Conservation (phyloP, 2,888 invertebrate species). For the Halocaridina rubra region DNA sequence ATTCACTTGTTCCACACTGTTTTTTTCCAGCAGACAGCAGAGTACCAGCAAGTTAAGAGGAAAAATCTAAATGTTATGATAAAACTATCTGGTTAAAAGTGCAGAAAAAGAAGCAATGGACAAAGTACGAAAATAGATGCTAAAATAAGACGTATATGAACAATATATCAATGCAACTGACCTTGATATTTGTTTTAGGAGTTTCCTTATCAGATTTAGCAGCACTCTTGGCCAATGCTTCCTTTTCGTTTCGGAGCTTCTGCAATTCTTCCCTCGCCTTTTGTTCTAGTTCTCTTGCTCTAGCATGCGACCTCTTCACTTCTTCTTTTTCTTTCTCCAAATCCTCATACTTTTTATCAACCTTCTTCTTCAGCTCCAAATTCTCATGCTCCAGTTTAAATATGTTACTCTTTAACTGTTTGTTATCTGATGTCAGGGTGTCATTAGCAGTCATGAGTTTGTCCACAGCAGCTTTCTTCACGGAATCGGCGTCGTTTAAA, state of each 20-base stretch:
- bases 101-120: too few relatives aligned
- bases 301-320: not conserved
- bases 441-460: conserved; percentile 17
- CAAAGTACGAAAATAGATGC: too few relatives aligned
- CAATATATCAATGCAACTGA: too few relatives aligned
- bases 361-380: conserved; percentile 1
- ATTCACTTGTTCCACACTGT: too few relatives aligned
- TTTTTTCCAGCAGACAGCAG: too few relatives aligned
- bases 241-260: not conserved
- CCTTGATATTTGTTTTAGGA: too few relatives aligned
- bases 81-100: too few relatives aligned
- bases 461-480: conserved; percentile 17
- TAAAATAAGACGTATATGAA: too few relatives aligned
- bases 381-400: conserved; percentile 16
- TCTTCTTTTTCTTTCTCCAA: conserved; percentile 4
- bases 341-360: conserved; percentile 7
- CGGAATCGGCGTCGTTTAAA: not conserved
- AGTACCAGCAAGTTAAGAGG: too few relatives aligned
- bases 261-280: conserved; percentile 21
- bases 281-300: not conserved
- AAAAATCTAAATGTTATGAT: too few relatives aligned
- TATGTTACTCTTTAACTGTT: conserved; percentile 3
- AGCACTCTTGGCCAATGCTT: too few relatives aligned
- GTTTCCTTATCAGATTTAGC: too few relatives aligned
- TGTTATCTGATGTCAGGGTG: conserved; percentile 1